Conservation (phyloP, 2,797 vertebrate genomes). For the Octomys mimax region DNA sequence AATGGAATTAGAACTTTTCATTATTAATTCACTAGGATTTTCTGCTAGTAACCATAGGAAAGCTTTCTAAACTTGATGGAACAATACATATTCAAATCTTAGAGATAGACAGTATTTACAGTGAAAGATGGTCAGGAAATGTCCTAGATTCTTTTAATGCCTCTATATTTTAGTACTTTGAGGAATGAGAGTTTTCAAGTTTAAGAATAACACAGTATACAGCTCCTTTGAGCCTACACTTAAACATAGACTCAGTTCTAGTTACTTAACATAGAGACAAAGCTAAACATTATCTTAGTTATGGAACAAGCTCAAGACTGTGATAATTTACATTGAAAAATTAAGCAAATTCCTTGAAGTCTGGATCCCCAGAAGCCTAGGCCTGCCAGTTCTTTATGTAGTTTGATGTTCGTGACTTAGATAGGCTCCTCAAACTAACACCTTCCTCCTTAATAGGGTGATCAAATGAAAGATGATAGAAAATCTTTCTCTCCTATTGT, state of each 20-base stretch:
- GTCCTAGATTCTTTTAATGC: not conserved
- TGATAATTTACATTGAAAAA: not conserved
- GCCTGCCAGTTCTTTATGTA: not conserved
- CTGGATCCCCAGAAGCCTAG: not conserved
- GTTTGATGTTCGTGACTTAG: not conserved
- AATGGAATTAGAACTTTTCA: not conserved
- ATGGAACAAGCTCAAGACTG: not conserved
- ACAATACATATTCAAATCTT: not conserved
- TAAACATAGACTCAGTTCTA: not conserved
- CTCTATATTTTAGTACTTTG: not conserved
- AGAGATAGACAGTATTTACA: not conserved
- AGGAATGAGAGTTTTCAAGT: not conserved
- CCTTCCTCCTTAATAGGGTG: not conserved
- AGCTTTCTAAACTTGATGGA: not conserved
- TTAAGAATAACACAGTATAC: not conserved
- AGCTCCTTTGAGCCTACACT: not conserved
- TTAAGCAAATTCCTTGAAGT: not conserved
- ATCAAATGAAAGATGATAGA: not conserved
- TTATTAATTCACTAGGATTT: not conserved
- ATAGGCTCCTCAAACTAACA: not conserved
- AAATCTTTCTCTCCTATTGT: not conserved
- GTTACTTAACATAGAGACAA: constrained; percentile 13
- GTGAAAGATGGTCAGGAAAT: not conserved
- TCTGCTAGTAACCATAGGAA: not conserved
- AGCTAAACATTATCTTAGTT: not conserved